Percentiles rank a stretch among this genome's conserved stretches.
Conservation (phyloP, 1,140 invertebrate species). For the Nasonia longicornis region DNA sequence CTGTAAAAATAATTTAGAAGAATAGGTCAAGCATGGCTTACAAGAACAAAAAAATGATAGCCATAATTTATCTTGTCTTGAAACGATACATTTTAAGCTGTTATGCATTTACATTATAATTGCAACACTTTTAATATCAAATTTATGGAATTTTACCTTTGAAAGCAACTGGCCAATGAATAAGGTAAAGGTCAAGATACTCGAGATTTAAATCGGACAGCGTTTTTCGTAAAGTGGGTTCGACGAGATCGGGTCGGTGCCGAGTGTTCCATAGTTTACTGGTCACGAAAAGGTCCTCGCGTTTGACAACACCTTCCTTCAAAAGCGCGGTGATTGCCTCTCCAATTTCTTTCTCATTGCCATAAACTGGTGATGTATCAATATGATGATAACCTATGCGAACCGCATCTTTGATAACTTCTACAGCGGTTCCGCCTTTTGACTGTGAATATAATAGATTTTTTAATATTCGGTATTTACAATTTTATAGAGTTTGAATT, state of each 20-base stretch:
- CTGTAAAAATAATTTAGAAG: background rate
- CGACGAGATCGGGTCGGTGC: constrained; percentile 71
- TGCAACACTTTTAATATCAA: background rate
- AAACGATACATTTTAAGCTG: no score
- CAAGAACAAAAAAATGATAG: no score
- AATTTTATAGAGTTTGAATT: background rate
- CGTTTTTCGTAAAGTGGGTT: constrained; percentile 71
- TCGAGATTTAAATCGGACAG: constrained; percentile 77
- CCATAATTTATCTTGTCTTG: no score
- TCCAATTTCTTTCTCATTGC: constrained; percentile 89
- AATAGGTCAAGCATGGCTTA: background rate
- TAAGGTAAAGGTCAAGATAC: constrained; percentile 83
- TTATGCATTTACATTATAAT: no score
- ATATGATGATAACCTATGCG: constrained; percentile 79
- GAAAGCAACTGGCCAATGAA: constrained; percentile 83
- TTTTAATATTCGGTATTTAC: background rate
- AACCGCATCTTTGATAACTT: constrained; percentile 76
- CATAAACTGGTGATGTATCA: constrained; percentile 77
- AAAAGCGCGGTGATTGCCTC: constrained; percentile 81
- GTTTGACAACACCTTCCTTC: constrained; percentile 76
- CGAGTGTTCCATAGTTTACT: constrained; percentile 75
- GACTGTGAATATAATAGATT: constrained; percentile 52
- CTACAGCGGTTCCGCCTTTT: constrained; percentile 69
- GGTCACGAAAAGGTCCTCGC: constrained; percentile 77
- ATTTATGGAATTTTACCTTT: constrained; percentile 54